Evolutionary conservation across 2,888 invertebrate species (phyloP), one percentile per base, ranked within the genome.

Genomic region (Netelia inedita): DNA sequence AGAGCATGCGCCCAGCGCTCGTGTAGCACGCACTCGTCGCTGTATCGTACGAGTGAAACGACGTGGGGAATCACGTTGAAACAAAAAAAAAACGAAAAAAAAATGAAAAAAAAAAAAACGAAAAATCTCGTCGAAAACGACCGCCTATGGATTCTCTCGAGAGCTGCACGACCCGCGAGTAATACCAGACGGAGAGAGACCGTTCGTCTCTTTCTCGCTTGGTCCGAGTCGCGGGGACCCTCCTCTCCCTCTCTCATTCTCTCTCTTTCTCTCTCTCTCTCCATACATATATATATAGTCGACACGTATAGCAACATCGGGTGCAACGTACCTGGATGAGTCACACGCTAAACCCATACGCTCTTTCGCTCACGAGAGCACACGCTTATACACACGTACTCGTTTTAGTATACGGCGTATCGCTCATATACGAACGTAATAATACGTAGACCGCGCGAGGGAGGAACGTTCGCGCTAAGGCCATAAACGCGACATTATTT

Each of bases 241-340:
- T 14, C 16, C 59, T 66, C 59, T 81, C 76, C 81, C 86, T 85
- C 14, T 43, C 41, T 66, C 41, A 43, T 19, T 43, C 50, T 75
- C 55, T 61, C 59, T 66, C 57, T 81, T 71, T 84, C 86, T 85
- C 50, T 75, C 55, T 61, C 59, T 66, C 57, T 81, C 75, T 84
- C 86, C n/a, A n/a, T n/a, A n/a, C n/a, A n/a, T n/a, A n/a, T 85
- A 86, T 86, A 89, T 88, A 79, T 61, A 28, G 55, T 88, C 89
- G 89, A 89, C 85, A 80, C 89, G 89, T 88, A 88, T 78, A 78
- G 79, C 9, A n/a, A 65, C 79, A 79, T 87, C 87, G 91, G 89
- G 91, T 92, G 92, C 92, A 92, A 92, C 88, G 92, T 91, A 92
- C 92, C 91, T 91, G 91, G 88, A 90, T 91, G 91, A 91, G 90